Evolutionary conservation across 2,888 invertebrate species (phyloP).

Genomic region (Beris morrisii): DNA sequence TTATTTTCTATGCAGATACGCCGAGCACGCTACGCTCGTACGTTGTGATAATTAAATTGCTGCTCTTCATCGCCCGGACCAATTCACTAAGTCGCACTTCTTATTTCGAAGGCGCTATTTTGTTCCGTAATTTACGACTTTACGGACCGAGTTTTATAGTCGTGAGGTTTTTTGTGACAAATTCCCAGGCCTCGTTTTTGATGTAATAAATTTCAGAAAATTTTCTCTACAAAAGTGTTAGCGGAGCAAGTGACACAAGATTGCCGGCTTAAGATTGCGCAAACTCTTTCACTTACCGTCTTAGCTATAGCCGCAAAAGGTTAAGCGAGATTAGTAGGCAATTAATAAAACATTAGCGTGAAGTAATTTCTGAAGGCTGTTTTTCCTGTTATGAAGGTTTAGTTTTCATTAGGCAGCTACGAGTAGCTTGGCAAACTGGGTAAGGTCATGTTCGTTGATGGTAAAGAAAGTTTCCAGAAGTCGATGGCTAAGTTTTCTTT

Average conservation of each 20-base stretch:
- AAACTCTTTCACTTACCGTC: neutral
- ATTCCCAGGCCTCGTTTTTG: neutral
- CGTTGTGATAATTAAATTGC: too few species aligned
- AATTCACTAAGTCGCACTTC: too few species aligned
- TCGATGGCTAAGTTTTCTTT: too few species aligned
- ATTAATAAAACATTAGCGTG: constrained; percentile 7
- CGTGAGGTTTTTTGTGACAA: constrained; percentile 13
- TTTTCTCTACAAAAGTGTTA: neutral
- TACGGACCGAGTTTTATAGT: neutral
- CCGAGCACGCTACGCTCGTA: neutral
- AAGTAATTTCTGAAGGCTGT: neutral
- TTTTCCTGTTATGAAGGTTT: too few species aligned
- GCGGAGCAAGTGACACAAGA: neutral
- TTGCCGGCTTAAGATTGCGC: neutral
- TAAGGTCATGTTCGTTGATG: too few species aligned
- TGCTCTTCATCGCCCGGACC: too few species aligned
- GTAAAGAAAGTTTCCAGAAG: too few species aligned
- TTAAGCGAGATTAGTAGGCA: neutral
- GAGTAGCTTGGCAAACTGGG: too few species aligned
- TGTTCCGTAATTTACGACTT: neutral
- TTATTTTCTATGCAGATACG: neutral
- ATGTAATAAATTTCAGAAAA: neutral
- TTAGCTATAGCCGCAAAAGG: neutral
- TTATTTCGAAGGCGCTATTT: too few species aligned
- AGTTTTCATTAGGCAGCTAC: too few species aligned